Evolutionary conservation across 2,113 vertebrate genomes (phyloP).

Genomic region (Eulemur macaco): DNA sequence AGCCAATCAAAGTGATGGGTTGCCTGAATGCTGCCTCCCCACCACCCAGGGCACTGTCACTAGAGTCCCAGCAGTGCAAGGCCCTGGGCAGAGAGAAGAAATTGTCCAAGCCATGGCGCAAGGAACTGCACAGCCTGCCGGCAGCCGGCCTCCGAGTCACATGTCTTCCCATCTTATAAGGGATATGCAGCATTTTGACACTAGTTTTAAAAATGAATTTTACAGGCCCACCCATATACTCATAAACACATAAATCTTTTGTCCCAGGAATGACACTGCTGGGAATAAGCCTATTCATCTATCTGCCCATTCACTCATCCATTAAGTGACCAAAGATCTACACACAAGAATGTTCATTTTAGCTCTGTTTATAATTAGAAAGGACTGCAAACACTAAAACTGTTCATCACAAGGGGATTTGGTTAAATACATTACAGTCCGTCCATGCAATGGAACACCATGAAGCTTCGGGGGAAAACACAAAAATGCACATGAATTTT

Average conservation of each 20-base stretch:
- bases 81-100: not conserved
- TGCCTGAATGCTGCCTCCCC: not conserved
- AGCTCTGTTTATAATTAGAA: not conserved
- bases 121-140: not conserved
- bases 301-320: too few relatives aligned
- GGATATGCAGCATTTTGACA: not conserved
- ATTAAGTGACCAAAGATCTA: not conserved
- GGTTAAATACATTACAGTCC: not conserved
- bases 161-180: not conserved
- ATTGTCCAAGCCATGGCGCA: not conserved
- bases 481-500: not conserved
- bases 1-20: constrained; percentile 37
- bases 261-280: not conserved
- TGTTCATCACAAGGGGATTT: not conserved
- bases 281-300: not conserved
- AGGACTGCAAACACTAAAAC: too few relatives aligned
- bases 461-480: not conserved
- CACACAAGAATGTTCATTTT: not conserved
- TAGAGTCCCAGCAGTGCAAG: not conserved
- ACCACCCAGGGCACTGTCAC: constrained; percentile 9
- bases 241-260: not conserved
- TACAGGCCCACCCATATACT: not conserved
- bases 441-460: not conserved
- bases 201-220: not conserved
- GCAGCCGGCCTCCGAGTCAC: not conserved